phyloP scores from a whole-genome alignment of 2,888 invertebrate species.

The Plemyria rubiginata region DNA sequence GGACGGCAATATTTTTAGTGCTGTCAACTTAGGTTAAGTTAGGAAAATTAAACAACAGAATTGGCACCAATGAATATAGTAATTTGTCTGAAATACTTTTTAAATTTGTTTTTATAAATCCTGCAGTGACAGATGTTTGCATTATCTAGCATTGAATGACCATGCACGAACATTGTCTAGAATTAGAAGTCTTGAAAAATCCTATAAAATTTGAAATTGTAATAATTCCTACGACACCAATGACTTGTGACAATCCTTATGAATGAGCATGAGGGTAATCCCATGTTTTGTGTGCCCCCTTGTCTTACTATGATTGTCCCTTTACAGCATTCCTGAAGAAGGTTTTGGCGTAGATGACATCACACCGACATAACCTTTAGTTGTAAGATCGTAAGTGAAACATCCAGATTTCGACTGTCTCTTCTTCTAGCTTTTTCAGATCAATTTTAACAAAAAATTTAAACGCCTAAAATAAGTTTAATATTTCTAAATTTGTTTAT shows the following conservation, averaged over 20 bases:
- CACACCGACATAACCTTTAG: conserved; percentile 79
- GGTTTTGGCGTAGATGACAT: conserved; percentile 87
- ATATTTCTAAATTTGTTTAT: conserved; percentile 41
- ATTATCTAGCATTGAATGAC: background rate
- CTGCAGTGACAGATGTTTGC: background rate
- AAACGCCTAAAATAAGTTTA: conserved; percentile 18
- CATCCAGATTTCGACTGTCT: conserved; percentile 50
- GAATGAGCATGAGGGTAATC: conserved; percentile 50
- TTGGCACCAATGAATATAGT: too few relatives aligned
- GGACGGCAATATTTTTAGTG: too few relatives aligned
- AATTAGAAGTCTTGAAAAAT: background rate
- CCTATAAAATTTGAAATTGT: background rate
- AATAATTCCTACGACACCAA: conserved; percentile 13
- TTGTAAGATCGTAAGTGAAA: conserved; percentile 85
- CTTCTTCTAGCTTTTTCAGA: conserved; percentile 51
- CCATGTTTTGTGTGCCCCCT: conserved; percentile 64
- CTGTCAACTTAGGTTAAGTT: too few relatives aligned
- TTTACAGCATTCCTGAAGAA: conserved; percentile 92
- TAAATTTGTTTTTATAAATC: too few relatives aligned
- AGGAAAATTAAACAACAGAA: too few relatives aligned
- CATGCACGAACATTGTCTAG: background rate
- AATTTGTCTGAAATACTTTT: too few relatives aligned
- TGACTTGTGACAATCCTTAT: conserved; percentile 22
- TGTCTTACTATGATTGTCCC: conserved; percentile 68
- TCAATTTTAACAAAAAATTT: conserved; percentile 19